Evolutionary conservation across 35 echinoderm and acorn worm genomes (phyloP).

Genomic region (Apostichopus japonicus): DNA sequence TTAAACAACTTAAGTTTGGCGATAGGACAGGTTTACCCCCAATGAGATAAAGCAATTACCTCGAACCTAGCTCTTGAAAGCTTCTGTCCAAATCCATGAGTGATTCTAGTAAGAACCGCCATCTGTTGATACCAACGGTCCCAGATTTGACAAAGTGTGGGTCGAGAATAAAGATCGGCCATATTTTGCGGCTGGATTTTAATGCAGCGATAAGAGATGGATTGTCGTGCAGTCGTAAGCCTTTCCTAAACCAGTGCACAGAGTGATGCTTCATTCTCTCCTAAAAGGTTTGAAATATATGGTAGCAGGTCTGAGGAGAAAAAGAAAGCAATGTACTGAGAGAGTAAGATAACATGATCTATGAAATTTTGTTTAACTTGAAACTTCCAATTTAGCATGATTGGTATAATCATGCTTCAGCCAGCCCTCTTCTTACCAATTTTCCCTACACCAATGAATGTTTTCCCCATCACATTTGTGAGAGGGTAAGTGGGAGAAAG

Average conservation of each 20-base stretch:
- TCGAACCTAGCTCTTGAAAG: conserved; percentile 67
- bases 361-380: too few relatives aligned
- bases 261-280: conserved; percentile 44
- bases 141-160: conserved; percentile 69
- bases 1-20: too few relatives aligned
- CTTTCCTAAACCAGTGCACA: conserved; percentile 87
- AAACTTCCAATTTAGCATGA: too few relatives aligned
- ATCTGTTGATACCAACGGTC: conserved; percentile 75
- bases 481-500: too few relatives aligned
- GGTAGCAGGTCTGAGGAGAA: too few relatives aligned
- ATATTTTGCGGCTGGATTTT: conserved; percentile 60
- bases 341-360: too few relatives aligned
- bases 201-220: conserved; percentile 65
- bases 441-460: too few relatives aligned
- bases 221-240: conserved; percentile 88
- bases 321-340: too few relatives aligned
- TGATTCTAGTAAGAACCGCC: conserved; percentile 77
- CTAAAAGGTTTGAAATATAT: too few relatives aligned
- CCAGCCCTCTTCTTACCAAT: too few relatives aligned
- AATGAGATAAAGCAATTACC: conserved; percentile 37
- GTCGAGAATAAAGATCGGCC: conserved; percentile 85
- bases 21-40: background rate
- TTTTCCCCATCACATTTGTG: too few relatives aligned
- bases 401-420: too few relatives aligned
- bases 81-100: conserved; percentile 76